These are phyloP conservation scores for Ctenopoma multispine DNA, from an alignment of 2,797 vertebrate genomes.

Conservation along the genomic window DNA sequence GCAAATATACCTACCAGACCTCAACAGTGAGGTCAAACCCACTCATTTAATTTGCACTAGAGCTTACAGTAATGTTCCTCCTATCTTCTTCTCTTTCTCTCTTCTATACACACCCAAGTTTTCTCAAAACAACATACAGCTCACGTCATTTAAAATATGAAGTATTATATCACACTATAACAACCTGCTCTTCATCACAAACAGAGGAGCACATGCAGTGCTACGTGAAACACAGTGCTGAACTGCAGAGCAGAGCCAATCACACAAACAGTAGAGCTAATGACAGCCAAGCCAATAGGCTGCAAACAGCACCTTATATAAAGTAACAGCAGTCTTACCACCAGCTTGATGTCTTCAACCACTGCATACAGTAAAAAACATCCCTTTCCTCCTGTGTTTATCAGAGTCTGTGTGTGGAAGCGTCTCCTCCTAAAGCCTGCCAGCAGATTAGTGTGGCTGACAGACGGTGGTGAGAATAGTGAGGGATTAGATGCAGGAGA, in stretches of 20 bases:
- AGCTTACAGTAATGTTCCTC: not conserved
- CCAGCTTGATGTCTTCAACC: conserved; percentile 33
- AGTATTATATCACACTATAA: not conserved
- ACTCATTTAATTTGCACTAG: not conserved
- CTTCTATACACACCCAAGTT: not conserved
- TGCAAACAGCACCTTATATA: not conserved
- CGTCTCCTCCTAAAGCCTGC: conserved; percentile 49
- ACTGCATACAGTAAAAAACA: not conserved
- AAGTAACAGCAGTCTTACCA: conserved; percentile 57
- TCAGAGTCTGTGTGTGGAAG: conserved; percentile 9
- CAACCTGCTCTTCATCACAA: not conserved
- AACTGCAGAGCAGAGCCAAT: conserved; percentile 1
- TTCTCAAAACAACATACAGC: not conserved
- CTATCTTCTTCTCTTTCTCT: not conserved
- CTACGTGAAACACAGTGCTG: not conserved
- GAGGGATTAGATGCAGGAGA: conserved; percentile 73
- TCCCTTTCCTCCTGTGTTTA: conserved; percentile 8
- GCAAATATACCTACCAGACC: not conserved
- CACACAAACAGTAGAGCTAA: not conserved
- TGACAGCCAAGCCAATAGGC: not conserved
- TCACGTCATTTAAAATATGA: not conserved
- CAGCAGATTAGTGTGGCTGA: conserved; percentile 73
- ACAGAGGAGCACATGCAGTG: not conserved
- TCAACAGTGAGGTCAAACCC: not conserved
- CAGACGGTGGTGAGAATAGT: conserved; percentile 69